Evolutionary conservation across 2,888 invertebrate genomes (phyloP).

Genomic region (Scelioninae gen. 2): DNA sequence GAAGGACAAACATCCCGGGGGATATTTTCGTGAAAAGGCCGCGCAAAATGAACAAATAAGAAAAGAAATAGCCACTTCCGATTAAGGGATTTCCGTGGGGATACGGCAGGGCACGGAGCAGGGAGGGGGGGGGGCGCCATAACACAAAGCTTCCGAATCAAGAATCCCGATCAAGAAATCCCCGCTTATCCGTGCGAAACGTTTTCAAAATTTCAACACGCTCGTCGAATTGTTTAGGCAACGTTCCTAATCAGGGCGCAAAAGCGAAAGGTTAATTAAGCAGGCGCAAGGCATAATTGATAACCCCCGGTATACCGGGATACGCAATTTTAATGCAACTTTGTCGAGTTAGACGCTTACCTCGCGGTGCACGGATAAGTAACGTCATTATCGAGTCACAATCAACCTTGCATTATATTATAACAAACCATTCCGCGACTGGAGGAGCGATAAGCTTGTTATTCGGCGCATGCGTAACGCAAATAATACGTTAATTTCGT

Average conservation of each 20-base stretch:
- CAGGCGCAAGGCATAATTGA: background rate
- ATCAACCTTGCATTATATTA: slow-evolving; percentile 38
- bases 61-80: slow-evolving; percentile 61
- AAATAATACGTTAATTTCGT: slow-evolving; percentile 65
- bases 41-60: slow-evolving; percentile 47
- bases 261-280: background rate
- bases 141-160: slow-evolving; percentile 38
- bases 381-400: slow-evolving; percentile 30
- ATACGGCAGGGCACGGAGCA: too few relatives aligned
- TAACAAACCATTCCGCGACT: slow-evolving; percentile 24
- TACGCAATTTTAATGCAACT: background rate
- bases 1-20: slow-evolving; percentile 55
- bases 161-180: slow-evolving; percentile 18
- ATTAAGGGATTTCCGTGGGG: slow-evolving; percentile 61
- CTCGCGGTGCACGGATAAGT: slow-evolving; percentile 20
- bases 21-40: slow-evolving; percentile 55
- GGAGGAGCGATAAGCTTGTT: slow-evolving; percentile 36
- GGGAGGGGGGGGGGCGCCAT: too few relatives aligned
- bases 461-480: slow-evolving; percentile 56
- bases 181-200: too few relatives aligned
- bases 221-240: too few relatives aligned
- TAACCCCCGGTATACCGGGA: background rate
- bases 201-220: too few relatives aligned
- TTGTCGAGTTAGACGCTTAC: slow-evolving; percentile 7
- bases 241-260: background rate